Evolutionary conservation across 35 echinoderm and acorn worm genomes (phyloP).

Genomic region (Ophiothrix spiculata): DNA sequence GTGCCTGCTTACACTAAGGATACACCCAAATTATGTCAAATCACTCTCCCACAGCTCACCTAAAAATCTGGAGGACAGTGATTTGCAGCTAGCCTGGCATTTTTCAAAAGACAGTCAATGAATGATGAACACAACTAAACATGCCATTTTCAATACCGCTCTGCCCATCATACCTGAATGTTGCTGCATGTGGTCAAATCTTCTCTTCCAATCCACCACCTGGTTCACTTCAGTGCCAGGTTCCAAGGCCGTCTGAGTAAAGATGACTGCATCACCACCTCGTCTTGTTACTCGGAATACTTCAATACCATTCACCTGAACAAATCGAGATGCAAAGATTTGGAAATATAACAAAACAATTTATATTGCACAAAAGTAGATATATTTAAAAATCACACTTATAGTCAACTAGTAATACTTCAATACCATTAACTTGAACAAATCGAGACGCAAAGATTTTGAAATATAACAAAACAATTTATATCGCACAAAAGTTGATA

Average conservation of each 20-base stretch:
- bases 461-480: not conserved
- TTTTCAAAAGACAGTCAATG: not conserved
- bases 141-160: no score
- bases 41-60: no score
- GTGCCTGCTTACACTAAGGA: no score
- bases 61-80: no score
- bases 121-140: not conserved
- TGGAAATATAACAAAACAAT: not conserved
- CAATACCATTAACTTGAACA: conserved; percentile 80
- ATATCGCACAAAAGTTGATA: not conserved
- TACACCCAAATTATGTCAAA: no score
- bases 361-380: not conserved
- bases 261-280: conserved; percentile 78
- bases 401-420: conserved; percentile 57
- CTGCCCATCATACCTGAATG: conserved; percentile 64
- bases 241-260: conserved; percentile 55
- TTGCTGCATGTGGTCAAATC: conserved; percentile 99
- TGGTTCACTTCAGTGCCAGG: conserved; percentile 65
- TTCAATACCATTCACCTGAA: conserved; percentile 79
- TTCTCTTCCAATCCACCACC: conserved; percentile 74
- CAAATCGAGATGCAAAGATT: not conserved
- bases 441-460: not conserved
- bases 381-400: not conserved
- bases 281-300: conserved; percentile 73
- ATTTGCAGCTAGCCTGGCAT: no score